Evolutionary conservation across 2,888 invertebrate species (phyloP).

Genomic region (Agelastica alni): DNA sequence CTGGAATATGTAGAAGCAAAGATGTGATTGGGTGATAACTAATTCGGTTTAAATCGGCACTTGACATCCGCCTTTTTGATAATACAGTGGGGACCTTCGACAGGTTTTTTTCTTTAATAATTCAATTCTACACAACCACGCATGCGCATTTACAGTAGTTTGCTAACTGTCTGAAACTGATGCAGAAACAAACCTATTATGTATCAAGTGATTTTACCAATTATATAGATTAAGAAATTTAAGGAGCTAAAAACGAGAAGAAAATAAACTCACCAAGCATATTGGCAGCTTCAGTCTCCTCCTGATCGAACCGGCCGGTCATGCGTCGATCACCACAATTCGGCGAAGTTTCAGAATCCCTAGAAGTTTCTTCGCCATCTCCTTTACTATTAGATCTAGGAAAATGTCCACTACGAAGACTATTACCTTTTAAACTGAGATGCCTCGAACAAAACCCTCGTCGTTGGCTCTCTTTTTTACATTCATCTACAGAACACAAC

Average conservation of each 20-base stretch:
- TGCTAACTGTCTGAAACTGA: too few species aligned
- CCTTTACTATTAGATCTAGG: conserved; percentile 63
- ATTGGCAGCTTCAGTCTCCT: conserved; percentile 96
- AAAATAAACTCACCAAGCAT: conserved; percentile 75
- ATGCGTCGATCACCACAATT: conserved; percentile 74
- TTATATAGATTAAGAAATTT: neutral
- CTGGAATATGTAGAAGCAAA: too few species aligned
- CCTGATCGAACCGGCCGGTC: conserved; percentile 85
- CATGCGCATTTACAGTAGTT: too few species aligned
- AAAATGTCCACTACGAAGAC: conserved; percentile 57
- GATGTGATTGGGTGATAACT: too few species aligned
- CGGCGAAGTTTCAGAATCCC: conserved; percentile 89
- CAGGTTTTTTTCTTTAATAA: too few species aligned
- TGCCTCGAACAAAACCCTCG: conserved; percentile 97
- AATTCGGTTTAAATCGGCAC: too few species aligned
- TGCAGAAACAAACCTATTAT: neutral
- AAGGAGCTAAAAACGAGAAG: neutral
- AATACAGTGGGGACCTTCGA: too few species aligned
- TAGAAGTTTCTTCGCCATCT: conserved; percentile 83
- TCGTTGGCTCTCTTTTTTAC: conserved; percentile 95
- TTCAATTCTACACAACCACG: too few species aligned
- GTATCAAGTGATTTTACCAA: neutral
- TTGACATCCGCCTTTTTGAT: too few species aligned
- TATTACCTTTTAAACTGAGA: conserved; percentile 83
- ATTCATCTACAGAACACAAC: conserved; percentile 93